phyloP scores from a whole-genome alignment of 2,797 vertebrate genomes.

The Intellagama lesueurii region DNA sequence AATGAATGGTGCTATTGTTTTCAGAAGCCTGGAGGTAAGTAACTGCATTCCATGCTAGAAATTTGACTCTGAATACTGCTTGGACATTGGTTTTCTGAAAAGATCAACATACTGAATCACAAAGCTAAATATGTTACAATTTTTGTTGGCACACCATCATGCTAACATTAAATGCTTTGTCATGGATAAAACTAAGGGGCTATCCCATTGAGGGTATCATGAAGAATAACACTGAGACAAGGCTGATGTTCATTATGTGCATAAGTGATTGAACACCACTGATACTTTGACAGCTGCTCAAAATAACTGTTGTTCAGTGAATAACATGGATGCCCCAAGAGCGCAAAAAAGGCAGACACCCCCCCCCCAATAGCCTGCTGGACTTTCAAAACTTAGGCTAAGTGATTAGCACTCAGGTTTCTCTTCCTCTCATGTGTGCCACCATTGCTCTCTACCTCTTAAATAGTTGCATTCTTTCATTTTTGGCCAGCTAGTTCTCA shows the following conservation, averaged over 20 bases:
- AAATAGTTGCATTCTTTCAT: neutral
- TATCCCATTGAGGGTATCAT: neutral
- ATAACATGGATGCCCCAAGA: neutral
- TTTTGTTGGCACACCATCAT: neutral
- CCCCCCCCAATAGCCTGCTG: neutral
- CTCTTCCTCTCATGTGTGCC: neutral
- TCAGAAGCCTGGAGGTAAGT: constrained; percentile 89
- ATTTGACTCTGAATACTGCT: neutral
- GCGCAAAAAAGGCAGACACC: neutral
- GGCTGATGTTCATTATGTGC: neutral
- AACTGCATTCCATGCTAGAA: neutral
- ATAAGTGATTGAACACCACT: neutral
- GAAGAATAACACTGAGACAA: neutral
- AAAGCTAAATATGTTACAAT: neutral
- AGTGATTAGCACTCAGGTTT: neutral
- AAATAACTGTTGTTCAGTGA: too few species aligned
- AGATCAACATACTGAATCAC: neutral
- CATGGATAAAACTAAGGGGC: neutral
- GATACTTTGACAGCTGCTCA: neutral
- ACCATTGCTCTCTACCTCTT: neutral
- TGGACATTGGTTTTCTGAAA: neutral
- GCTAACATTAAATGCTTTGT: neutral
- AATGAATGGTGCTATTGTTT: constrained; percentile 99
- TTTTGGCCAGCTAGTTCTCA: neutral
- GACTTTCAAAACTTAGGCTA: neutral